Percentiles rank a stretch among this genome's conserved stretches.
Evolutionary conservation across 2,888 invertebrate species (phyloP).

Genomic region (Acrocyrtus sp.): DNA sequence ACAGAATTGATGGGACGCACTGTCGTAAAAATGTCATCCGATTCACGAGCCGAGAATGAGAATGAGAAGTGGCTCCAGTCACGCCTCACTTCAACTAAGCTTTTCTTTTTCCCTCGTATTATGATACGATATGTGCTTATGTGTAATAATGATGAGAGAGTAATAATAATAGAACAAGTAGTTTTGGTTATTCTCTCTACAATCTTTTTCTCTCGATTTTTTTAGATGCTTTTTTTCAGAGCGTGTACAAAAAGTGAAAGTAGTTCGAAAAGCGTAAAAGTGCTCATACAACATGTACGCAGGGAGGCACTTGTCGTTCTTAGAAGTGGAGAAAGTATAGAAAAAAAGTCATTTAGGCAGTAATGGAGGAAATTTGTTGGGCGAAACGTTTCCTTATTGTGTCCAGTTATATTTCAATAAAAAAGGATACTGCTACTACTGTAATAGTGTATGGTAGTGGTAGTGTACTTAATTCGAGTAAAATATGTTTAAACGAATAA

Average conservation of each 20-base stretch:
- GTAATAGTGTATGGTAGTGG: not conserved
- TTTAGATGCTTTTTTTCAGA: not conserved
- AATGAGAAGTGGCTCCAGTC: slow-evolving; percentile 58
- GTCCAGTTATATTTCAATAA: not conserved
- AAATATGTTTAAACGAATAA: not conserved
- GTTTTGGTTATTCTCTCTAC: not conserved
- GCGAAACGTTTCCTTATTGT: not conserved
- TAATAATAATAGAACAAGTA: not conserved
- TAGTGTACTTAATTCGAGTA: not conserved
- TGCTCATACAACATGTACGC: not conserved
- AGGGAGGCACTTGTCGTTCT: not conserved
- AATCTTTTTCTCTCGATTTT: not conserved
- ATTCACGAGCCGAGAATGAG: slow-evolving; percentile 57
- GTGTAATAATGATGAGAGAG: not conserved
- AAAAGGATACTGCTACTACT: not conserved
- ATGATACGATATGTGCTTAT: not conserved
- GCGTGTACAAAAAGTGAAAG: not conserved
- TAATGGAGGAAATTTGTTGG: not conserved
- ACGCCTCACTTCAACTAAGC: slow-evolving; percentile 50
- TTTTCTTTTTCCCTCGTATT: slow-evolving; percentile 3
- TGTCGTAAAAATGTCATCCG: slow-evolving; percentile 59
- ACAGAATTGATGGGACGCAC: slow-evolving; percentile 56
- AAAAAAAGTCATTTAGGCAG: not conserved
- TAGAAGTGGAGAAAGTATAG: not conserved
- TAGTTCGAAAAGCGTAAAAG: not conserved